A percentile compares a stretch with the other conserved stretches of the same genome.
Evolutionary conservation across 1,140 invertebrate species (phyloP).

Genomic region (Psilanteris sp.): DNA sequence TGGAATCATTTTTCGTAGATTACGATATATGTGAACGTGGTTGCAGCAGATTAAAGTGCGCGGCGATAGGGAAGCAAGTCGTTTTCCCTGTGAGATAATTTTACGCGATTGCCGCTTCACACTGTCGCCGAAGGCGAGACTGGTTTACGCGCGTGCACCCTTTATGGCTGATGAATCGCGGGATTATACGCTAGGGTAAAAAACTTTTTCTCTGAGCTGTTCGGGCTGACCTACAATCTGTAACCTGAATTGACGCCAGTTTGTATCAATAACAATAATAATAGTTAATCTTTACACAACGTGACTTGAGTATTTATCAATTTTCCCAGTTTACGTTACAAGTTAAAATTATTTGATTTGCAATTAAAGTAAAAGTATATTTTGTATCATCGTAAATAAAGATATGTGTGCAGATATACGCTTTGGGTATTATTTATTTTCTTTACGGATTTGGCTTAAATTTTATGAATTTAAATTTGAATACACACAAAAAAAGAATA

Average conservation of each 20-base stretch:
- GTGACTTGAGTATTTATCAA: background rate
- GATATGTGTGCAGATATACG: too few species aligned
- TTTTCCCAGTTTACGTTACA: background rate
- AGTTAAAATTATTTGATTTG: too few species aligned
- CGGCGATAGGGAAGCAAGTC: slow-evolving; percentile 41
- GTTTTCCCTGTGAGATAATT: slow-evolving; percentile 44
- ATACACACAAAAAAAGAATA: too few species aligned
- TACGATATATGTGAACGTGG: slow-evolving; percentile 25
- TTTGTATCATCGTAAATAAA: too few species aligned
- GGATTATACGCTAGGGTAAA: slow-evolving; percentile 28
- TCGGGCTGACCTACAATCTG: slow-evolving; percentile 30
- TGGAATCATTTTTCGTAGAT: slow-evolving; percentile 39
- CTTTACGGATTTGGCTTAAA: too few species aligned
- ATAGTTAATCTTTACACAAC: slow-evolving; percentile 10
- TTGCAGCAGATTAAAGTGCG: slow-evolving; percentile 38
- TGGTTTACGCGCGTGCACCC: slow-evolving; percentile 30
- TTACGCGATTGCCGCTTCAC: slow-evolving; percentile 42
- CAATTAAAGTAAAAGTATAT: too few species aligned
- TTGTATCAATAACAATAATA: slow-evolving; percentile 15
- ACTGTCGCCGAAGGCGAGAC: slow-evolving; percentile 31
- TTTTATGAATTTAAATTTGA: too few species aligned
- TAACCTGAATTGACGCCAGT: slow-evolving; percentile 10
- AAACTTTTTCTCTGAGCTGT: slow-evolving; percentile 22
- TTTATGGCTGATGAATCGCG: slow-evolving; percentile 48
- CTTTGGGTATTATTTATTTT: too few species aligned